Percentiles rank a stretch among this genome's conserved stretches.
Conservation (phyloP, 2,888 invertebrate species). For the Thyatira batis region DNA sequence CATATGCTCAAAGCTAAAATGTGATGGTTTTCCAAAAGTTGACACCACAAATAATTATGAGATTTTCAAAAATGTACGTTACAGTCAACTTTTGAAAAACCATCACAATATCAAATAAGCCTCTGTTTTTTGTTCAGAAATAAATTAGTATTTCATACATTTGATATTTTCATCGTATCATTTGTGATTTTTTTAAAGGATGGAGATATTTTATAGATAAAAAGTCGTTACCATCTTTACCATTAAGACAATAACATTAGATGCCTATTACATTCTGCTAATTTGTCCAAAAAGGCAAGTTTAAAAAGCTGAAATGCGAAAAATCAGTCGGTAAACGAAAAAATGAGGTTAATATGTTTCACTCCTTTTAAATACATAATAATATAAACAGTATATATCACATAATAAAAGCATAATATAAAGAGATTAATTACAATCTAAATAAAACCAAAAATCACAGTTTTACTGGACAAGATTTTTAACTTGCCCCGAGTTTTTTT, state of each 20-base stretch:
- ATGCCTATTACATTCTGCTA: constrained; percentile 14
- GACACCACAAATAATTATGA: neutral
- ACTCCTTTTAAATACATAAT: constrained; percentile 53
- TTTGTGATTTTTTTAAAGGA: neutral
- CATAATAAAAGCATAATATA: constrained; percentile 72
- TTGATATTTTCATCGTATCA: too few species aligned
- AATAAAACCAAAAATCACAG: constrained; percentile 82
- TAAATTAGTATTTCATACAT: neutral
- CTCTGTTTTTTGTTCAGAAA: neutral
- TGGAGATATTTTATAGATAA: neutral
- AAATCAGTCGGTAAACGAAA: constrained; percentile 57
- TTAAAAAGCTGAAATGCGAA: constrained; percentile 56
- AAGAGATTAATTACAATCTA: constrained; percentile 70
- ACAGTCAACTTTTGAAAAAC: neutral
- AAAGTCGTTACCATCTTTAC: constrained; percentile 6
- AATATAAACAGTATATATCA: constrained; percentile 64
- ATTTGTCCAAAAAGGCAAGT: constrained; percentile 20
- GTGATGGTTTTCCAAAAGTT: neutral
- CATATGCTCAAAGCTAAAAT: constrained; percentile 16
- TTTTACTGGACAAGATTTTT: constrained; percentile 72
- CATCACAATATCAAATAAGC: neutral
- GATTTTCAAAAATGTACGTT: neutral
- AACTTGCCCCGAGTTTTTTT: constrained; percentile 69
- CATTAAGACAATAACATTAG: neutral
- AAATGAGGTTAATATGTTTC: constrained; percentile 47